Evolutionary conservation across 2,888 invertebrate species (phyloP).

Genomic region (Nemotelus pantherinus): DNA sequence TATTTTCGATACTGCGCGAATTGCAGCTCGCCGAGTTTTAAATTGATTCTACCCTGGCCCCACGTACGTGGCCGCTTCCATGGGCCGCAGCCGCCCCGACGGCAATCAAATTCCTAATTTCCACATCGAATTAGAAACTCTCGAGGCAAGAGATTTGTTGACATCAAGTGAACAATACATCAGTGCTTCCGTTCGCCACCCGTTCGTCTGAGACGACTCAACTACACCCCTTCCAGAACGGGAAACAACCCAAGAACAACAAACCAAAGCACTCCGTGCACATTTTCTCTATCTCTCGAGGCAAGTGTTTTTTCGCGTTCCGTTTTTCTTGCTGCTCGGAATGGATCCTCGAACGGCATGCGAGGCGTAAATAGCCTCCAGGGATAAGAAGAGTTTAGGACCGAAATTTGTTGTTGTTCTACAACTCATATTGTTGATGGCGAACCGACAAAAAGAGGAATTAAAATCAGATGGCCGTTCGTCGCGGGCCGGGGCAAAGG

Average conservation of each 20-base stretch:
- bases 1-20: no score
- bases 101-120: slow-evolving; percentile 35
- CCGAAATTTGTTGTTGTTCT: slow-evolving; percentile 31
- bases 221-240: neutral
- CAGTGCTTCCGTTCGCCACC: neutral
- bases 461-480: slow-evolving; percentile 9
- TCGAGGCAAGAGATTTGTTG: slow-evolving; percentile 24
- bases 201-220: neutral
- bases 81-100: neutral
- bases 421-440: slow-evolving; percentile 34
- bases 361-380: neutral
- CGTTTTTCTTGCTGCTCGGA: neutral
- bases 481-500: neutral
- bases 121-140: slow-evolving; percentile 9
- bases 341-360: neutral
- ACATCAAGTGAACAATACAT: slow-evolving; percentile 23
- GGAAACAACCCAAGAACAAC: slow-evolving; percentile 16
- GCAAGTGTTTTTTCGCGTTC: slow-evolving; percentile 7
- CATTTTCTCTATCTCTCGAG: slow-evolving; percentile 15
- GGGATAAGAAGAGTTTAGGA: neutral
- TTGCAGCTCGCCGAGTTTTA: no score
- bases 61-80: neutral
- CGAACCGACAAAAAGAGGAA: slow-evolving; percentile 39
- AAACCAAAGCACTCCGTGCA: slow-evolving; percentile 12
- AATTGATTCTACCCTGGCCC: neutral